These are phyloP conservation scores for Holacanthus passer DNA, from an alignment of 2,113 vertebrate genomes.

Conservation along the genomic window DNA sequence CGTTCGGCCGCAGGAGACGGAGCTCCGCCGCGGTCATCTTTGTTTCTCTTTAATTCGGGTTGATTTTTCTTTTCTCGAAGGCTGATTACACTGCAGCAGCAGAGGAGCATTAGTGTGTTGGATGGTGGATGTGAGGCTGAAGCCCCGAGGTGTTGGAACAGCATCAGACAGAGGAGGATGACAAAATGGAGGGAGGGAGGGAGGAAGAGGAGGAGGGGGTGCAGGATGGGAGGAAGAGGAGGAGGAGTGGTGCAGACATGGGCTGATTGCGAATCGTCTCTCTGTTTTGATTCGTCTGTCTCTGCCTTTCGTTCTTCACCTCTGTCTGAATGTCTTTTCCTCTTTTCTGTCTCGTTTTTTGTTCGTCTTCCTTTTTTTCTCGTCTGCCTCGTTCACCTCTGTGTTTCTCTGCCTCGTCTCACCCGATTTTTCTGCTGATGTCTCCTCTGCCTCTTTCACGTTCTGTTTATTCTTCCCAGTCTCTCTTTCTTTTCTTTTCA, in stretches of 20 bases:
- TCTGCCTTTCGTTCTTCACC: conserved; percentile 6
- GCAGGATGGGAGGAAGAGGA: conserved; percentile 36
- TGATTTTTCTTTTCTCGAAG: conserved; percentile 9
- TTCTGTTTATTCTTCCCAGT: background rate
- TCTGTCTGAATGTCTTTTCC: conserved; percentile 10
- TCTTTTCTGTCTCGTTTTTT: background rate
- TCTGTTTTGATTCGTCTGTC: conserved; percentile 14
- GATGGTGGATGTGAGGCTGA: conserved; percentile 62
- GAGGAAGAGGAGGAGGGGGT: background rate
- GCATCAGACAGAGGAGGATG: conserved; percentile 70
- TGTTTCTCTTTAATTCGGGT: conserved; percentile 36
- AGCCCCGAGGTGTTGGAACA: conserved; percentile 68
- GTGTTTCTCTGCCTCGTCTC: background rate
- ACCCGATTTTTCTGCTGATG: background rate
- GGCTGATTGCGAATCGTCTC: conserved; percentile 53
- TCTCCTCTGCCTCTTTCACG: background rate
- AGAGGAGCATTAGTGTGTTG: conserved; percentile 32
- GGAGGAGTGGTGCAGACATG: conserved; percentile 57
- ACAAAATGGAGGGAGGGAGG: conserved; percentile 76
- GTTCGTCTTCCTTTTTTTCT: background rate
- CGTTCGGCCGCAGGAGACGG: conserved; percentile 33
- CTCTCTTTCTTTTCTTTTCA: background rate
- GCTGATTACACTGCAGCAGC: conserved; percentile 47
- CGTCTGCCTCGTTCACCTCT: background rate
- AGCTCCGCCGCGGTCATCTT: background rate